Conservation (phyloP, 2,797 vertebrate genomes). For the Selene dorsalis region DNA sequence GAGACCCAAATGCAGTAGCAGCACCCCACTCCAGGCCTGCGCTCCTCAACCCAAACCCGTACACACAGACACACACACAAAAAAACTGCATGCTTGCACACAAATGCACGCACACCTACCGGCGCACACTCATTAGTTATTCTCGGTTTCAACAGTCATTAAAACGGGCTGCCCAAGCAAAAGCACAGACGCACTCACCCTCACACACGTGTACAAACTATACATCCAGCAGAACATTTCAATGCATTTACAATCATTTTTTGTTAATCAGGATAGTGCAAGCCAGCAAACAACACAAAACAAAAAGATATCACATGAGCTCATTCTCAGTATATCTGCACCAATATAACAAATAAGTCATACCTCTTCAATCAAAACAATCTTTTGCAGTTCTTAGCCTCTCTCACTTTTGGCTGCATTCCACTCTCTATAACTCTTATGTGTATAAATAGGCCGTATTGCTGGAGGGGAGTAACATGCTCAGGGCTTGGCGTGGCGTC, state of each 20-base stretch:
- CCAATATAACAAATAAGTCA: background rate
- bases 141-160: slow-evolving; percentile 80
- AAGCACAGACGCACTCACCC: slow-evolving; percentile 24
- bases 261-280: slow-evolving; percentile 22
- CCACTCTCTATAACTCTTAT: slow-evolving; percentile 38
- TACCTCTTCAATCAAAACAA: background rate
- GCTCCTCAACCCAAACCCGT: slow-evolving; percentile 76
- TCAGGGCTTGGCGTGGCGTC: slow-evolving; percentile 64
- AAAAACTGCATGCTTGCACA: slow-evolving; percentile 78
- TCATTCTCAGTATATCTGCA: background rate
- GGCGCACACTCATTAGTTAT: slow-evolving; percentile 80
- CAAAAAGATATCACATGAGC: background rate
- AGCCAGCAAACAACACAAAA: slow-evolving; percentile 2
- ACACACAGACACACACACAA: slow-evolving; percentile 65
- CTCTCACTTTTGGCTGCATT: slow-evolving; percentile 25
- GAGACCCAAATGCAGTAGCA: slow-evolving; percentile 81
- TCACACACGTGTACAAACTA: slow-evolving; percentile 6
- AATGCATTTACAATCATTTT: slow-evolving; percentile 13
- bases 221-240: slow-evolving; percentile 10
- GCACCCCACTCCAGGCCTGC: slow-evolving; percentile 79
- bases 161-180: slow-evolving; percentile 54
- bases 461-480: slow-evolving; percentile 51
- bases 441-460: slow-evolving; percentile 48
- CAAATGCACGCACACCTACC: slow-evolving; percentile 61
- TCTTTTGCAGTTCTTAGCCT: slow-evolving; percentile 26